Evolutionary conservation across 2,113 vertebrate genomes (phyloP), one percentile per base, ranked within the genome.

Genomic region (Entelurus aequoreus): DNA sequence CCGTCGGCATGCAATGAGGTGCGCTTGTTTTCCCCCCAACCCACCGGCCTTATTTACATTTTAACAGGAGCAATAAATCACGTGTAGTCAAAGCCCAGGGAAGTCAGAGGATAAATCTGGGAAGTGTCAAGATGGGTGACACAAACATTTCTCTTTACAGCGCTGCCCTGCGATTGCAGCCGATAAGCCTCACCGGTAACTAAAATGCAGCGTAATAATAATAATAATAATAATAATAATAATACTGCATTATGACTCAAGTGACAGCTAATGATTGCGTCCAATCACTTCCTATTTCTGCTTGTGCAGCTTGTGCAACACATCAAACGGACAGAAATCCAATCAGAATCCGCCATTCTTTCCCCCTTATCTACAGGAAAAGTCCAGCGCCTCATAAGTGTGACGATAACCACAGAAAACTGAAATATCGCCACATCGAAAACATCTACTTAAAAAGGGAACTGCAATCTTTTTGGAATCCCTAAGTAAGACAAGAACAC

Each of bases 41-140:
- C 79, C 72, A 56, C 58, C 48, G 48, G 63, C 77, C 73, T 81
- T 65, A 86, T 85, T 83, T 86, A 76, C 83, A 88, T 88, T 87
- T 87, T 87, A 88, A 90, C 79, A 86, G 80, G 78, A 54, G 65
- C 60, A 71, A 88, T 90, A 87, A 88, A 89, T 90, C 88, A 85
- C 62, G 71, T 65, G 66, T 68, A 68, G 61, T 76, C 70, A 63
- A 60, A 65, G 75, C 74, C 48, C 48, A 0, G 53, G 65, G 66
- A 46, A 53, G 51, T 12, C 44, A 38, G 64, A 78, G 70, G 64
- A 69, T 69, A 68, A 57, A 66, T 76, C 48, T 64, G 55, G 38
- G 5, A 12, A 21, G 60, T 66, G 69, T 86, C 86, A 78, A 74
- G 79, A 66, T 36, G 58, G 65, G 68, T 64, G n/a, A 44, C 35